Conservation (phyloP, 1,140 invertebrate species). For the Penaeus indicus region DNA sequence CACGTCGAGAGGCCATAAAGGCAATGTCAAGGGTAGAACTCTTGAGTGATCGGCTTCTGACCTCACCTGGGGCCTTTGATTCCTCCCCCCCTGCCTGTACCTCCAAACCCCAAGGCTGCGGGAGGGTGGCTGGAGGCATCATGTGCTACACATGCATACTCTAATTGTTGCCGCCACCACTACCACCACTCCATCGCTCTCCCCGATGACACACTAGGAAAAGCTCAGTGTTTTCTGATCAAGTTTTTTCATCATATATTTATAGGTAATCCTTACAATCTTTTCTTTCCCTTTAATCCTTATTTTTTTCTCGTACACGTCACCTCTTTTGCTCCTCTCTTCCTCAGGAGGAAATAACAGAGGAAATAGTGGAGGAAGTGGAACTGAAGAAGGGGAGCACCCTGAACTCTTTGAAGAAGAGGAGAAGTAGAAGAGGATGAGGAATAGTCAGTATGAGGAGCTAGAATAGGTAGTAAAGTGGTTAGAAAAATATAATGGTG, state of each 20-base stretch:
- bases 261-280: not conserved
- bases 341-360: slow-evolving; percentile 64
- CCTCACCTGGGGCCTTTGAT: slow-evolving; percentile 70
- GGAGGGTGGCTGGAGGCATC: not conserved
- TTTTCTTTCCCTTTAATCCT: not conserved
- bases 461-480: slow-evolving; percentile 34
- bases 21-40: slow-evolving; percentile 77
- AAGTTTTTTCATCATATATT: not conserved
- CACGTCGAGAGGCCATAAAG: slow-evolving; percentile 81
- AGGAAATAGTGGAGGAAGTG: slow-evolving; percentile 68
- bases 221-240: not conserved
- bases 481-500: not conserved
- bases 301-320: not conserved
- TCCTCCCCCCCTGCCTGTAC: slow-evolving; percentile 18
- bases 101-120: slow-evolving; percentile 14
- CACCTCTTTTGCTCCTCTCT: not conserved
- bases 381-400: slow-evolving; percentile 69
- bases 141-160: slow-evolving; percentile 40
- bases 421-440: slow-evolving; percentile 65
- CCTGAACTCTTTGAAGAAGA: slow-evolving; percentile 67
- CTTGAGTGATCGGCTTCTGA: slow-evolving; percentile 75
- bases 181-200: slow-evolving; percentile 52
- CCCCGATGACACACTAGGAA: slow-evolving; percentile 49
- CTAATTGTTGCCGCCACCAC: slow-evolving; percentile 42
- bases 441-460: slow-evolving; percentile 67